These are phyloP conservation scores for Ommatoiulus sabulosus DNA, from an alignment of 2,888 invertebrate genomes.

Conservation along the genomic window DNA sequence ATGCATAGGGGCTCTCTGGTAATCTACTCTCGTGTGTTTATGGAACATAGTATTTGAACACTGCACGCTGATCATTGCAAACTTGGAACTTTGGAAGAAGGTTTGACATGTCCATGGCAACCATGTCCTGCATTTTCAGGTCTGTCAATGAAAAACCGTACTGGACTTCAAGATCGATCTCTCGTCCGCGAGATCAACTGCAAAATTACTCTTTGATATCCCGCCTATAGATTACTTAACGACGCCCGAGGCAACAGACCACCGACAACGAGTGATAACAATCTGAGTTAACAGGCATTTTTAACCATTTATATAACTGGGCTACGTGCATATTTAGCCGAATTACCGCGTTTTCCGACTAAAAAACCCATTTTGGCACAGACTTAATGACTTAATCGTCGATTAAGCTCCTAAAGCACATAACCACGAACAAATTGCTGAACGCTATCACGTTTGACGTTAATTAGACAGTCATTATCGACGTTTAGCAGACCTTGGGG, in stretches of 20 bases:
- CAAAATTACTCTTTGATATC: not conserved
- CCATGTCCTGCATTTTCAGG: too few species aligned
- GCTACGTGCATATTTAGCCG: not conserved
- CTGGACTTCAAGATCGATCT: not conserved
- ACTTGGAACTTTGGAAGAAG: too few species aligned
- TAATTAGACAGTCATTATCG: not conserved
- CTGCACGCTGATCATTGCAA: too few species aligned
- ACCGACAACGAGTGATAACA: not conserved
- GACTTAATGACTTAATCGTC: not conserved
- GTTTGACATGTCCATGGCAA: too few species aligned
- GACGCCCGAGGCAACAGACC: not conserved
- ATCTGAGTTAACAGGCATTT: not conserved
- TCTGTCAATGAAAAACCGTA: too few species aligned
- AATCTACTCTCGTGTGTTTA: too few species aligned
- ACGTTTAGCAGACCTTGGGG: not conserved
- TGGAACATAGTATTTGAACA: too few species aligned
- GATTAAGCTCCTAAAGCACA: not conserved
- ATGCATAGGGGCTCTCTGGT: too few species aligned
- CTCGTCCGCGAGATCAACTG: not conserved
- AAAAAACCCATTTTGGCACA: not conserved
- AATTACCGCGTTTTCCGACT: not conserved
- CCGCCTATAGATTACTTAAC: not conserved
- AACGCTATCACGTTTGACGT: not conserved
- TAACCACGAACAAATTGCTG: not conserved
- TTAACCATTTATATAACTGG: not conserved